Evolutionary conservation across 2,113 vertebrate species (phyloP).

Genomic region (Patagioenas fasciata): DNA sequence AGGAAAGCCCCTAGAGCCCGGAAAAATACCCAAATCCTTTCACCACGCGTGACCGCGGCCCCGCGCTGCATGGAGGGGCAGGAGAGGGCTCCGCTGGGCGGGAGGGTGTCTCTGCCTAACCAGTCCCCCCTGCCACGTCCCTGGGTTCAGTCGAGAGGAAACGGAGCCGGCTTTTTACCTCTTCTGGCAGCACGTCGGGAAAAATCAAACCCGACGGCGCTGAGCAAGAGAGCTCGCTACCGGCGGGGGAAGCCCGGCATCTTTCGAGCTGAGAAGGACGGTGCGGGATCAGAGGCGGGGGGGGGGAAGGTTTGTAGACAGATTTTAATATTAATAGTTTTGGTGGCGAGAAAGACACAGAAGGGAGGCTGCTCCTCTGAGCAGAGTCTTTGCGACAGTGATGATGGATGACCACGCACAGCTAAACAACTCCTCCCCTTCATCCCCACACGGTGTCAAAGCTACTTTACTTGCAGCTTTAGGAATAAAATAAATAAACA

Average conservation of each 20-base stretch:
- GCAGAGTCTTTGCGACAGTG: constrained; percentile 92
- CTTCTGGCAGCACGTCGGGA: not conserved
- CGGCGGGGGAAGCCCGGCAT: not conserved
- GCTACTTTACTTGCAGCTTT: constrained; percentile 85
- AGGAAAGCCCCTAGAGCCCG: not conserved
- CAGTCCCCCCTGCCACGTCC: not conserved
- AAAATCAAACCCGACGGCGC: not conserved
- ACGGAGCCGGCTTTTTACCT: not conserved
- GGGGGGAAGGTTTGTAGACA: constrained; percentile 60
- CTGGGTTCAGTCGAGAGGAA: not conserved
- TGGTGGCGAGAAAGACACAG: constrained; percentile 83
- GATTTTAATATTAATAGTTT: constrained; percentile 97
- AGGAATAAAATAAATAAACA: constrained; percentile 84
- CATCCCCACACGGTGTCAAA: constrained; percentile 87
- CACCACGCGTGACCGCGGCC: not conserved
- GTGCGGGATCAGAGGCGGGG: not conserved
- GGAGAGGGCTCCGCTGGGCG: not conserved
- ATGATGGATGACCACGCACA: constrained; percentile 96
- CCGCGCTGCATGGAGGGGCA: not conserved
- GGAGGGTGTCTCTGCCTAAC: not conserved
- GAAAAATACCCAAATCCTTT: not conserved
- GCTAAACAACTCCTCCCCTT: constrained; percentile 90
- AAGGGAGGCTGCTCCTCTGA: constrained; percentile 91
- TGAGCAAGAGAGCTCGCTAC: not conserved
- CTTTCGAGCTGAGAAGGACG: not conserved